Evolutionary conservation across 1,140 invertebrate genomes (phyloP), one percentile per base, ranked within the genome.

Genomic region (Aphaenogaster ashmeadi): DNA sequence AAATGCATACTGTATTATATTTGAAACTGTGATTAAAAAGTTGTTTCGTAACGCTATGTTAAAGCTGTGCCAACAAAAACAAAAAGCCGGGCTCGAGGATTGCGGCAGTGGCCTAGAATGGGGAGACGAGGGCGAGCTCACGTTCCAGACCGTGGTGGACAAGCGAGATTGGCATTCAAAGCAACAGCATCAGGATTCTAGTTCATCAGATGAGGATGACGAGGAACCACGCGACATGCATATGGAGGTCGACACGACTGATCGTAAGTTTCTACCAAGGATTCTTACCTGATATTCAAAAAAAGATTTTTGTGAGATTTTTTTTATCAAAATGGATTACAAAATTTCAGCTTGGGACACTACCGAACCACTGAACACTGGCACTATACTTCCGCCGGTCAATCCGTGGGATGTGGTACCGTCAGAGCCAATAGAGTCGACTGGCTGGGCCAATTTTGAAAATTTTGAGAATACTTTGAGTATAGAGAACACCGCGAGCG

Each of bases 181-280:
- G 50, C 93, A 92, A 60, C 89, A 93, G 64, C 92, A 91, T 44
- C 90, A 93, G 36, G 92, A 93, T 86, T 95, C 94, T 13, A 96
- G 93, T 87, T 96, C 95, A 33, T 96, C 95, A 0, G 95, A 96
- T 74, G 95, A 96, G 75, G 95, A 96, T 21, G 95, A 94, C 18
- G 94, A 93, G 62, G 94, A 95, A 88, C 87, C 90, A 77, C 94
- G 88, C 93, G 91, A 95, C 44, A 87, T 94, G 72, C 93, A 96
- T 47, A 96, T 96, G 95, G 96, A 96, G 87, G 93, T 96, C 6
- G 96, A 96, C 92, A 88, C 93, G 50, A 94, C 91, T 77, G 95
- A 96, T 89, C 93, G 95, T 96, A 93, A 93, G 93, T 93, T 81
- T 78, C 13, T 56, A 52, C 11, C 47, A 62, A 41, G 36, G 9